Conservation (phyloP, 2,888 invertebrate species). For the Aphrophora alni region DNA sequence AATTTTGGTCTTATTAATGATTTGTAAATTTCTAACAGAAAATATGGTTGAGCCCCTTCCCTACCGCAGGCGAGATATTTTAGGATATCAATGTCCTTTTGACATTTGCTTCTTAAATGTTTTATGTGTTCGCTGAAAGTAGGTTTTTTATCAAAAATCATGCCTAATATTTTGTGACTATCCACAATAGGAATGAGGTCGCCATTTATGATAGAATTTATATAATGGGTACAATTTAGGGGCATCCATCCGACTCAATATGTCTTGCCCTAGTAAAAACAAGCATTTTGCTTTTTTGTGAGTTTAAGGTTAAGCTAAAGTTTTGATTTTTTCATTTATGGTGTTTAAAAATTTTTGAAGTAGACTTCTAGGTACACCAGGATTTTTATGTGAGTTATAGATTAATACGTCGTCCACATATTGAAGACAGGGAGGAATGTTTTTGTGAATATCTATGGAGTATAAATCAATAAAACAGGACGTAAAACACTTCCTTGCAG, state of each 20-base stretch:
- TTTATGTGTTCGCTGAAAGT: not conserved
- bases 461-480: not conserved
- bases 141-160: not conserved
- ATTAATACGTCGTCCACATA: conserved; percentile 14
- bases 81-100: conserved; percentile 10
- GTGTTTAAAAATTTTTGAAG: not conserved
- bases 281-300: not conserved
- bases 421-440: not conserved
- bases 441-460: not conserved
- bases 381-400: not conserved
- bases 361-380: not conserved
- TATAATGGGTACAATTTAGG: no score
- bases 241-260: not conserved
- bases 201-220: not conserved
- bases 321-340: not conserved
- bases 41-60: conserved; percentile 14
- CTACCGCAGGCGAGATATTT: not conserved
- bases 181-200: not conserved
- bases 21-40: not conserved
- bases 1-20: conserved; percentile 3
- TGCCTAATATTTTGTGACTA: not conserved
- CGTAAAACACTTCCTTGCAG: conserved; percentile 7
- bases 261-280: not conserved
- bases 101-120: not conserved
- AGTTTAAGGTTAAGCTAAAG: not conserved